Conservation (phyloP, 2,113 vertebrate species). For the Tamias sibiricus region DNA sequence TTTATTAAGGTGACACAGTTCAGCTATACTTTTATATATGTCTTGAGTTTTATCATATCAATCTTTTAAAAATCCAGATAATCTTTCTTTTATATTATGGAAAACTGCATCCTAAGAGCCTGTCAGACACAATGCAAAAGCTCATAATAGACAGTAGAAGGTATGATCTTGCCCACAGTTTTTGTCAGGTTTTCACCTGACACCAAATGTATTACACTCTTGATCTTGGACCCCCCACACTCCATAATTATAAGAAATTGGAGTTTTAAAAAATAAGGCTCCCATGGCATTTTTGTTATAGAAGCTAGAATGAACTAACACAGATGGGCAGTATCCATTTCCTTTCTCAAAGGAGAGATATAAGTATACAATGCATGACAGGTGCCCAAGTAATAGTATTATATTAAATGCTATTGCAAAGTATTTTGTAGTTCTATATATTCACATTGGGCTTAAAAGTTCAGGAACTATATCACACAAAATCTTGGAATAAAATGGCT, state of each 20-base stretch:
- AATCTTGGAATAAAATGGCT: background rate
- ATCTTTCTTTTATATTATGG: background rate
- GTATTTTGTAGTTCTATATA: background rate
- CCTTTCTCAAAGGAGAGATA: too few relatives aligned
- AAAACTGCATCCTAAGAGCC: background rate
- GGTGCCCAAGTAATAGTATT: background rate
- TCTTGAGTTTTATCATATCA: background rate
- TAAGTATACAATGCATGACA: background rate
- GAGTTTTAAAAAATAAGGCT: too few relatives aligned
- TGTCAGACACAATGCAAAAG: background rate
- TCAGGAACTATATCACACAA: background rate
- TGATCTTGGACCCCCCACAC: too few relatives aligned
- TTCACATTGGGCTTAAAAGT: background rate
- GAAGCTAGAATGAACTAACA: too few relatives aligned
- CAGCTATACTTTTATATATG: slow-evolving; percentile 19
- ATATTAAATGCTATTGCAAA: background rate
- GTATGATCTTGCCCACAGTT: background rate
- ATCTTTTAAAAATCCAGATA: slow-evolving; percentile 29
- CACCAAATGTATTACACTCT: too few relatives aligned
- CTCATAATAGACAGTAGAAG: background rate
- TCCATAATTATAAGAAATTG: too few relatives aligned
- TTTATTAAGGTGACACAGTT: slow-evolving; percentile 72
- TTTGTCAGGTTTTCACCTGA: too few relatives aligned
- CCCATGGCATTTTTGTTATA: too few relatives aligned
- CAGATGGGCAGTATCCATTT: too few relatives aligned